phyloP scores from a whole-genome alignment of 2,888 invertebrate species.

The Pilophorus perplexus region DNA sequence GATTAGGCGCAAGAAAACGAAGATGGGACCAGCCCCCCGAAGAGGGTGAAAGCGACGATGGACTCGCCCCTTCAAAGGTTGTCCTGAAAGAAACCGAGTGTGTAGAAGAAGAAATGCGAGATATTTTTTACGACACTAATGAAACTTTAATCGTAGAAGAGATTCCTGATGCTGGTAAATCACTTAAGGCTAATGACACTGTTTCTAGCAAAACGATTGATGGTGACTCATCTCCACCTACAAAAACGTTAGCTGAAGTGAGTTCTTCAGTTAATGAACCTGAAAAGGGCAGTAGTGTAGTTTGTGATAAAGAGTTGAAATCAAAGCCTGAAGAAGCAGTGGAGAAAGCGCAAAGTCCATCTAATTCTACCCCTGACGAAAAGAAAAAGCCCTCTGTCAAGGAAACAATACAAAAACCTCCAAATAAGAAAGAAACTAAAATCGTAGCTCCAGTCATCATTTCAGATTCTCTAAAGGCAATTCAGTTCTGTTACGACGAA shows the following conservation, averaged over 20 bases:
- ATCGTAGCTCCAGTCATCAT: constrained; percentile 7
- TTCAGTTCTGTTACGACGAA: constrained; percentile 37
- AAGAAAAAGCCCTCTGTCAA: neutral
- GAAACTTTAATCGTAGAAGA: neutral
- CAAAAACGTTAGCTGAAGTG: neutral
- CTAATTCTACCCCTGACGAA: neutral
- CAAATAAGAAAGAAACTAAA: neutral
- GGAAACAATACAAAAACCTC: neutral
- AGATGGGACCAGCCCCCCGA: constrained; percentile 46
- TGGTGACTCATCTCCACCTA: too few species aligned
- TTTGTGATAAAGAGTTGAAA: neutral
- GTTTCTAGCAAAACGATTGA: too few species aligned
- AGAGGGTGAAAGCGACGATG: constrained; percentile 17
- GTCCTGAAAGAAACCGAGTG: neutral
- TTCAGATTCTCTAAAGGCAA: constrained; percentile 33
- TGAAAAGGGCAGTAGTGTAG: too few species aligned
- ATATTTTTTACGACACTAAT: neutral
- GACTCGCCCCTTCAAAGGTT: constrained; percentile 14
- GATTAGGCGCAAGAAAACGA: constrained; percentile 42
- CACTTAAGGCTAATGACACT: neutral
- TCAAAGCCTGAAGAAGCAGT: neutral
- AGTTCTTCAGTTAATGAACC: neutral
- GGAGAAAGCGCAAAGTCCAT: neutral
- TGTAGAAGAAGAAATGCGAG: neutral
- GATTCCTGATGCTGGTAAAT: neutral